Conservation (phyloP, 2,888 invertebrate genomes). For the Alviniconcha strummeri region DNA sequence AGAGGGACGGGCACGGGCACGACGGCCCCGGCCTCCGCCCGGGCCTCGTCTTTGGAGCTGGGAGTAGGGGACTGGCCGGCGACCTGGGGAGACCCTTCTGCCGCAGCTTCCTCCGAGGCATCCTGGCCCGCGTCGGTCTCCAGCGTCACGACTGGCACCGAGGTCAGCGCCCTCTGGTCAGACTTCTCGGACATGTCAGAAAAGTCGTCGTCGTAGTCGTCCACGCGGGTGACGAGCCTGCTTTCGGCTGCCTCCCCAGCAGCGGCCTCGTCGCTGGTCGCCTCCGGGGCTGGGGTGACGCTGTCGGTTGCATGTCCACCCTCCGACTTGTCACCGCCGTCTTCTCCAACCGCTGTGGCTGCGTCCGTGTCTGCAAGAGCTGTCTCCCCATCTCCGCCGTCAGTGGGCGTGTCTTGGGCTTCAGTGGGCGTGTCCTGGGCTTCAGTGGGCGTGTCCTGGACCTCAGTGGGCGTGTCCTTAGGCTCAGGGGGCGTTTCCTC, state of each 20-base stretch:
- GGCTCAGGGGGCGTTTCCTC: not conserved
- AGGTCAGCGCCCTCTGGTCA: not conserved
- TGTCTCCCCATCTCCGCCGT: not conserved
- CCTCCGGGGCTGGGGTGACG: not conserved
- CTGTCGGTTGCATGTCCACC: not conserved
- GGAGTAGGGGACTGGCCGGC: conserved; percentile 13
- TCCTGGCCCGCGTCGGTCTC: not conserved
- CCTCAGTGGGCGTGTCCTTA: not conserved
- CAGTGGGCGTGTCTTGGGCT: not conserved
- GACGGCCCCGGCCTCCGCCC: conserved; percentile 6
- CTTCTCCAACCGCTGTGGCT: not conserved
- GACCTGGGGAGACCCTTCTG: too few relatives aligned
- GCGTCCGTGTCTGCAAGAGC: not conserved
- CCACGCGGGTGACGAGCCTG: not conserved
- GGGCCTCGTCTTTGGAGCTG: conserved; percentile 4
- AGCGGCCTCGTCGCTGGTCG: not conserved
- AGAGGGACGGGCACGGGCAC: not conserved
- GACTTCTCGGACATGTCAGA: conserved; percentile 17
- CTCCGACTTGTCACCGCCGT: not conserved
- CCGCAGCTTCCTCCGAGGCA: not conserved
- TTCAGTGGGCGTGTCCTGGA: not conserved
- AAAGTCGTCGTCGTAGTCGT: conserved; percentile 25
- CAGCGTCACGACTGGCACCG: not conserved
- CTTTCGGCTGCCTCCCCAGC: not conserved
- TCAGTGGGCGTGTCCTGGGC: not conserved